Percentiles rank a stretch among this genome's conserved stretches.
Conservation (phyloP, 2,888 invertebrate species). For the Chorisops tibialis region DNA sequence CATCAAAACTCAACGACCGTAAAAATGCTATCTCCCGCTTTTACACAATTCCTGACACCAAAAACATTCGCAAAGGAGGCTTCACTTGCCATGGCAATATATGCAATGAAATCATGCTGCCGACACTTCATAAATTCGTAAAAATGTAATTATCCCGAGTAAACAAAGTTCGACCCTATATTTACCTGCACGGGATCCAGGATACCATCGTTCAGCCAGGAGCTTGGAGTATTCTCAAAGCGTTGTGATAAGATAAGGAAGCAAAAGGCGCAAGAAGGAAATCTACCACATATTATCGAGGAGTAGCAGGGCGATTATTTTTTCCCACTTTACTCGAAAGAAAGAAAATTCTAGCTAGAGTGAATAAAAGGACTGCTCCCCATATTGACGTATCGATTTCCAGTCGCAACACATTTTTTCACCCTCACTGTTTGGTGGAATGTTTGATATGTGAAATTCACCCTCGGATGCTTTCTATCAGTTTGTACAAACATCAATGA, state of each 20-base stretch:
- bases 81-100: slow-evolving; percentile 16
- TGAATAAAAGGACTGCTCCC: too few species aligned
- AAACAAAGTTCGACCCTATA: slow-evolving; percentile 15
- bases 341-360: too few species aligned
- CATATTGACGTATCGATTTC: too few species aligned
- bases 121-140: slow-evolving; percentile 17
- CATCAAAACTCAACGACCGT: too few species aligned
- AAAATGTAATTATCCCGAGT: slow-evolving; percentile 23
- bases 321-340: too few species aligned
- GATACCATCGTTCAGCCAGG: not conserved
- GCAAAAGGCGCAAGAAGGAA: not conserved
- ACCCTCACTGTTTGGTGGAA: too few species aligned
- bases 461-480: too few species aligned
- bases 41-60: not conserved
- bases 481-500: too few species aligned
- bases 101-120: slow-evolving; percentile 18
- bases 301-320: too few species aligned
- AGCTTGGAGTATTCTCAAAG: not conserved
- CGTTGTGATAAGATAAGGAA: not conserved
- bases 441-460: too few species aligned
- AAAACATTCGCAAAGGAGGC: not conserved
- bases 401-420: too few species aligned
- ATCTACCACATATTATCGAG: slow-evolving; percentile 6
- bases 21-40: not conserved
- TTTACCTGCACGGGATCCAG: not conserved